phyloP scores from a whole-genome alignment of 2,888 invertebrate genomes.

The Tipula vernalis region DNA sequence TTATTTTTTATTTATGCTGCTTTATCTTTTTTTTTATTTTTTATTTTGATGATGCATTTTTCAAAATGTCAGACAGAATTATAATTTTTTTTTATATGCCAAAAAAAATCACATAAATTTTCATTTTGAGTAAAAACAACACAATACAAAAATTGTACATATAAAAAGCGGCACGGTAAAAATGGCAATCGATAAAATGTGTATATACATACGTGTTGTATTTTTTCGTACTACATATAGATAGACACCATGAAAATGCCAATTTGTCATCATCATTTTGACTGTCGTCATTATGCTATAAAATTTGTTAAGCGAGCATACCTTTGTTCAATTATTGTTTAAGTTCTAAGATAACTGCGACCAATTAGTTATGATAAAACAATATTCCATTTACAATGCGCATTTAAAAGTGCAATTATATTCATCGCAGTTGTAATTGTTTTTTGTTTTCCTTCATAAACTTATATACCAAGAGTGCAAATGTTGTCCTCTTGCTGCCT shows the following conservation, averaged over 20 bases:
- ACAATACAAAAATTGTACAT: neutral
- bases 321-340: neutral
- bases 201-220: neutral
- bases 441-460: neutral
- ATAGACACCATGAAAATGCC: neutral
- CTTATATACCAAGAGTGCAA: neutral
- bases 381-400: neutral
- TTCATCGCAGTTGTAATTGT: neutral
- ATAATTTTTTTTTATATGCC: neutral
- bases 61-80: conserved; percentile 8
- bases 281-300: neutral
- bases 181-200: neutral
- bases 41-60: conserved; percentile 7
- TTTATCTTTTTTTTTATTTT: neutral
- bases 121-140: neutral
- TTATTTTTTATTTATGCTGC: neutral
- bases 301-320: neutral
- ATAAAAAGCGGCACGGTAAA: neutral
- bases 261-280: neutral
- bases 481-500: neutral
- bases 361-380: neutral
- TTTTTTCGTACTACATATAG: neutral
- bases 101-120: conserved; percentile 8
- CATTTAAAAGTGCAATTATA: neutral
- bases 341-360: neutral